Conservation (phyloP, 2,797 vertebrate genomes). For the Mus caroli region DNA sequence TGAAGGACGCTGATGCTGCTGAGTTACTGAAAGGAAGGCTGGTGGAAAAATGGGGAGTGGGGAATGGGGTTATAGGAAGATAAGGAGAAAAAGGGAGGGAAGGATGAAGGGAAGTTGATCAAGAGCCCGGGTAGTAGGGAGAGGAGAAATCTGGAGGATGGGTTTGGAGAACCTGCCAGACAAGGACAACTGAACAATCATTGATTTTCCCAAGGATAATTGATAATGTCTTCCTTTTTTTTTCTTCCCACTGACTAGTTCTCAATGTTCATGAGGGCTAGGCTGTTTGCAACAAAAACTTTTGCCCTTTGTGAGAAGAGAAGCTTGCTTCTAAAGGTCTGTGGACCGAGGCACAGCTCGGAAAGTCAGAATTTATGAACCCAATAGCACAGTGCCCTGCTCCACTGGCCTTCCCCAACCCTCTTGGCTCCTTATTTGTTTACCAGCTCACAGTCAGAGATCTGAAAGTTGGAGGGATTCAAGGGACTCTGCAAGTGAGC, state of each 20-base stretch:
- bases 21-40: not conserved
- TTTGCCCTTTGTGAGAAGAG: not conserved
- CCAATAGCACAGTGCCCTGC: constrained; percentile 43
- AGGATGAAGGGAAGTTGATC: accelerated
- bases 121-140: not conserved
- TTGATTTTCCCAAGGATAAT: not conserved
- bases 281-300: not conserved
- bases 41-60: not conserved
- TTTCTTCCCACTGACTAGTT: not conserved
- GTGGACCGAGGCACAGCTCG: constrained; percentile 45
- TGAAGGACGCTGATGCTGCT: not conserved
- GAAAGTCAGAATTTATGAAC: constrained; percentile 16
- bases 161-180: not conserved
- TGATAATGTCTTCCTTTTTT: not conserved
- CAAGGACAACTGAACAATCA: not conserved
- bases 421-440: constrained; percentile 31
- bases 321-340: not conserved
- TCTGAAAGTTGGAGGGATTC: constrained; percentile 69
- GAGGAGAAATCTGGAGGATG: not conserved
- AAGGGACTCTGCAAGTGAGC: constrained; percentile 20
- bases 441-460: constrained; percentile 52
- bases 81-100: not conserved
- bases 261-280: not conserved
- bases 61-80: not conserved
- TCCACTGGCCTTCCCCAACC: not conserved